Evolutionary conservation across 2,113 vertebrate species (phyloP).

Genomic region (Platanista minor): DNA sequence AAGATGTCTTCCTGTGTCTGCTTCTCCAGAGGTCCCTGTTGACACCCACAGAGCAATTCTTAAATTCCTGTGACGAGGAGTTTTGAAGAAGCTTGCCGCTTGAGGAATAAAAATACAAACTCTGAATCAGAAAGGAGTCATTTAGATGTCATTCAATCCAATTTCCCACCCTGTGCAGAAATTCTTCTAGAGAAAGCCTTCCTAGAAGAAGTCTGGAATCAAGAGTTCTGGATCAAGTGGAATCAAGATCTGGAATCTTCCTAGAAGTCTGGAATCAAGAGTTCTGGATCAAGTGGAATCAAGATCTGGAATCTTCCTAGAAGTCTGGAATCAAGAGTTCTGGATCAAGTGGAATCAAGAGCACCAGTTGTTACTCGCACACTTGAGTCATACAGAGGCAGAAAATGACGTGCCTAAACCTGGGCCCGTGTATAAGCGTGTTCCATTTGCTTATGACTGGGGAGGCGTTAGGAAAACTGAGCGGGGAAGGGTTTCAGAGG

Average conservation of each 20-base stretch:
- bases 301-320: neutral
- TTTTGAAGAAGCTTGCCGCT: neutral
- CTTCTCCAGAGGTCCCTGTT: neutral
- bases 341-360: neutral
- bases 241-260: neutral
- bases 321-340: neutral
- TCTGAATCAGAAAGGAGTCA: neutral
- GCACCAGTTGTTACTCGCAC: neutral
- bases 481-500: neutral
- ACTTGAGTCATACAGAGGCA: neutral
- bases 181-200: neutral
- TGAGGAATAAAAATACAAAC: neutral
- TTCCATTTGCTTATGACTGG: neutral
- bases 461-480: neutral
- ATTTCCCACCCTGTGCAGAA: neutral
- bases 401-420: neutral
- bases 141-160: neutral
- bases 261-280: neutral
- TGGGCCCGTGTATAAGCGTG: neutral
- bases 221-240: neutral
- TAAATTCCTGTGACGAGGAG: neutral
- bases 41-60: neutral
- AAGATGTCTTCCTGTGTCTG: neutral
- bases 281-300: neutral
- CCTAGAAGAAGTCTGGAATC: neutral